Evolutionary conservation across 2,888 invertebrate species (phyloP), one percentile per base, ranked within the genome.

Genomic region (Asteroscopus sphinx): DNA sequence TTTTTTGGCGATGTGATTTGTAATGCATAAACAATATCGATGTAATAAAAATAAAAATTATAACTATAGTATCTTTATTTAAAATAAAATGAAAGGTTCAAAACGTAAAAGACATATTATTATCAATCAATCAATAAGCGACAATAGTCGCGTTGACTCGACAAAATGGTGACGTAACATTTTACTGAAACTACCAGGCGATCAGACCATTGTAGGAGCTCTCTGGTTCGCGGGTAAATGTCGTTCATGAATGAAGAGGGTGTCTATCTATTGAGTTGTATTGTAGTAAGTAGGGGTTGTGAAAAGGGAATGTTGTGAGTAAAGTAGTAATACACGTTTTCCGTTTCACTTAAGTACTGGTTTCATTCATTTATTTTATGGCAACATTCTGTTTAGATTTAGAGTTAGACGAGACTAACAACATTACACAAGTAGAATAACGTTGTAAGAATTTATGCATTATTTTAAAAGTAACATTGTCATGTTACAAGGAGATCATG

Each of bases 111-210:
- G n/a, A n/a, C n/a, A n/a, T n/a, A n/a, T n/a, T n/a, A n/a, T n/a
- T n/a, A n/a, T n/a, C n/a, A n/a, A n/a, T n/a, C n/a, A n/a, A n/a
- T n/a, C n/a, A n/a, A n/a, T n/a, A 28, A 37, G 15, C 12, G 21
- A 32, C 12, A 42, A 30, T 26, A 8, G 15, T 12, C 28, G 33
- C n/a, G 12, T 30, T 47, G 45, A 51, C 48, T 57, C 63, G 59
- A 77, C 80, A 79, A 78, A 70, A 78, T 77, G 78, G 76, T 89
- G 89, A 89, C 89, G 89, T 86, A 89, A 89, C 76, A 71, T 69
- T 80, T 81, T 75, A 70, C 74, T 79, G 66, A 67, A 71, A 76
- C 61, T 86, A 89, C 89, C 63, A 89, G 88, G 89, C 68, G 37
- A 67, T 39, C 83, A 89, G 75, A 74, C 61, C 33, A 35, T n/a